Conservation (phyloP, 2,888 invertebrate genomes). For the Cynaeus angustus region DNA sequence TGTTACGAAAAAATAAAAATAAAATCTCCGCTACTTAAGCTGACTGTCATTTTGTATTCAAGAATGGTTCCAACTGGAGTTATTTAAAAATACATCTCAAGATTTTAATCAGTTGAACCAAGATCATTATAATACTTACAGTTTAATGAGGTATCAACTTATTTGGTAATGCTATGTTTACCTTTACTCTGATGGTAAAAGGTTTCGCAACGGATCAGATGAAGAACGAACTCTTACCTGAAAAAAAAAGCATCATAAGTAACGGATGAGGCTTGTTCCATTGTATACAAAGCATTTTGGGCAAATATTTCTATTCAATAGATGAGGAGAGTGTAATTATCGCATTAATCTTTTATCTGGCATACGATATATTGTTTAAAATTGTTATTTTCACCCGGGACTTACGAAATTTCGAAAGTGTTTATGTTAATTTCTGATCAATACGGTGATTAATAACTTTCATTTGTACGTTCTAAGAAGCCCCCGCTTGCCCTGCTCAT, state of each 20-base stretch:
- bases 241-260: slow-evolving; percentile 49
- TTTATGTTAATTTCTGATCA: slow-evolving; percentile 59
- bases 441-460: slow-evolving; percentile 61
- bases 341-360: slow-evolving; percentile 49
- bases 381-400: slow-evolving; percentile 42
- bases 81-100: slow-evolving; percentile 30
- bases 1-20: slow-evolving; percentile 40
- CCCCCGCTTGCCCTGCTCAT: slow-evolving; percentile 24
- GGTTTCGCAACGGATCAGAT: slow-evolving; percentile 45
- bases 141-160: slow-evolving; percentile 45
- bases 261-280: slow-evolving; percentile 51
- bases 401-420: slow-evolving; percentile 63
- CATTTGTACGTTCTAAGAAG: slow-evolving; percentile 52
- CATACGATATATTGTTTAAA: slow-evolving; percentile 46
- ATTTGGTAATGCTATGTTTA: slow-evolving; percentile 48
- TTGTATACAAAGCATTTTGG: slow-evolving; percentile 51
- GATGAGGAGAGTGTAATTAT: slow-evolving; percentile 45
- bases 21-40: slow-evolving; percentile 31
- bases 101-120: slow-evolving; percentile 31
- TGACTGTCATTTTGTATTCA: slow-evolving; percentile 30
- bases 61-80: slow-evolving; percentile 32
- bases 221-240: slow-evolving; percentile 52
- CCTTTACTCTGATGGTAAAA: slow-evolving; percentile 40
- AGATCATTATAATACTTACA: slow-evolving; percentile 22
- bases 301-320: slow-evolving; percentile 43